Conservation (phyloP, 2,797 vertebrate genomes). For the Knipowitschia caucasica region DNA sequence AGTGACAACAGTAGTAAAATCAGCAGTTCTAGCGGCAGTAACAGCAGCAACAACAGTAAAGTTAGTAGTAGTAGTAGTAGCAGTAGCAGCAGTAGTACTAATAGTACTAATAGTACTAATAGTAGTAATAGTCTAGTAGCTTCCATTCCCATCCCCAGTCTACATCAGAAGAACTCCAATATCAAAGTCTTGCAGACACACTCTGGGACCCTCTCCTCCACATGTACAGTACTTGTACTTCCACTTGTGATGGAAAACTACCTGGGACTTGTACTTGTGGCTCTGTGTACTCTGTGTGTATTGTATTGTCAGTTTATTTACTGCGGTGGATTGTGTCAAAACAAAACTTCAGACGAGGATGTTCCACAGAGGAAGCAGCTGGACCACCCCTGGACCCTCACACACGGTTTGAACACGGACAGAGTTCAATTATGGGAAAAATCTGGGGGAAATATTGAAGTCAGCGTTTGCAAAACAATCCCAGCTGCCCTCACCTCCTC, state of each 20-base stretch:
- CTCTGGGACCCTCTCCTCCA: neutral
- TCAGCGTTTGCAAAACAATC: neutral
- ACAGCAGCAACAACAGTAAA: no score
- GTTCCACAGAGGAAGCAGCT: conserved; percentile 2
- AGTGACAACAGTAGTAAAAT: no score
- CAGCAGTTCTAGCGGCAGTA: no score
- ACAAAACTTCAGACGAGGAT: neutral
- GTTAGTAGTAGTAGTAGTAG: no score
- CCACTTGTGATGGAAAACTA: neutral
- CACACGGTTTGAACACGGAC: neutral
- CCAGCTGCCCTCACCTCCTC: neutral
- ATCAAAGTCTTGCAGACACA: neutral
- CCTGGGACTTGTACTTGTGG: neutral
- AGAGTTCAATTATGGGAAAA: conserved; percentile 9
- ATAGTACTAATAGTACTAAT: neutral
- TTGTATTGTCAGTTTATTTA: neutral
- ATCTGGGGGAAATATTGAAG: neutral
- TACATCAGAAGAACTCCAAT: neutral
- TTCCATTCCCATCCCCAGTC: neutral
- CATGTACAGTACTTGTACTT: no score
- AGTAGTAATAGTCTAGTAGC: neutral
- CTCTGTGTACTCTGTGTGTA: no score
- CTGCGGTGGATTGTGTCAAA: neutral
- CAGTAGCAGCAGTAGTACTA: neutral
- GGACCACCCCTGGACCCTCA: neutral